A percentile compares a stretch with the other conserved stretches of the same genome.
These are phyloP conservation scores for Drosophila nigrodunni DNA, from an alignment of 1,140 invertebrate species.

Conservation along the genomic window DNA sequence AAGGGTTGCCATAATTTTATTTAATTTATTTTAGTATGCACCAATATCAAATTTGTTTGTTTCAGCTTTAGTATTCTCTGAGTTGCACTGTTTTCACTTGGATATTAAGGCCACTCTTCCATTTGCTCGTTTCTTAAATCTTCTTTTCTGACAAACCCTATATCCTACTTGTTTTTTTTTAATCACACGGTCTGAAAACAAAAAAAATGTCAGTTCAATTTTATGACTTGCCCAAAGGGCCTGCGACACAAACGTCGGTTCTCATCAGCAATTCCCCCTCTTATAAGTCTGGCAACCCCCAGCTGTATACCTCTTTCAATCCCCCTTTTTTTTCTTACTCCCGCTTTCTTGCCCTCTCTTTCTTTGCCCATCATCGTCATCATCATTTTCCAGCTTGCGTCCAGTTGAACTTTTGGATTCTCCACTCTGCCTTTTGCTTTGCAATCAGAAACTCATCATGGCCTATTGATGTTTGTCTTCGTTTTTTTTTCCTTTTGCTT, in stretches of 20 bases:
- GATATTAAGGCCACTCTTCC: too few relatives aligned
- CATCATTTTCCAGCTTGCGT: constrained; percentile 16
- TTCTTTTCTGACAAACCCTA: too few relatives aligned
- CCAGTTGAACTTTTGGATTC: constrained; percentile 33
- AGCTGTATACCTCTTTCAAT: not conserved
- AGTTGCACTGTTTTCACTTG: too few relatives aligned
- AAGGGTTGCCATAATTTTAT: too few relatives aligned
- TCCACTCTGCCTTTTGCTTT: constrained; percentile 54
- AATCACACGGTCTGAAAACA: too few relatives aligned
- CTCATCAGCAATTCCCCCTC: constrained; percentile 1
- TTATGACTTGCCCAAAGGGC: constrained; percentile 68
- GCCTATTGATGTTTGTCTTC: constrained; percentile 79
- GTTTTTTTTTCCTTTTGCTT: constrained; percentile 7
- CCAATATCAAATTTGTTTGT: too few relatives aligned
- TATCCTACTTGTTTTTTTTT: too few relatives aligned
- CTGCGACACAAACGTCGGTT: constrained; percentile 39
- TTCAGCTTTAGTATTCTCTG: too few relatives aligned
- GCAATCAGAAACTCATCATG: constrained; percentile 83
- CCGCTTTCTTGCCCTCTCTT: not conserved
- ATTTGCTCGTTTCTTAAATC: too few relatives aligned
- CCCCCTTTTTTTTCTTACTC: not conserved
- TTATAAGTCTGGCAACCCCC: not conserved
- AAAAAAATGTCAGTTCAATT: constrained; percentile 74
- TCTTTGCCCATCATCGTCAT: constrained; percentile 1
- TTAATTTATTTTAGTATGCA: too few relatives aligned